Conservation (phyloP, 2,113 vertebrate genomes). For the Ursus arctos region DNA sequence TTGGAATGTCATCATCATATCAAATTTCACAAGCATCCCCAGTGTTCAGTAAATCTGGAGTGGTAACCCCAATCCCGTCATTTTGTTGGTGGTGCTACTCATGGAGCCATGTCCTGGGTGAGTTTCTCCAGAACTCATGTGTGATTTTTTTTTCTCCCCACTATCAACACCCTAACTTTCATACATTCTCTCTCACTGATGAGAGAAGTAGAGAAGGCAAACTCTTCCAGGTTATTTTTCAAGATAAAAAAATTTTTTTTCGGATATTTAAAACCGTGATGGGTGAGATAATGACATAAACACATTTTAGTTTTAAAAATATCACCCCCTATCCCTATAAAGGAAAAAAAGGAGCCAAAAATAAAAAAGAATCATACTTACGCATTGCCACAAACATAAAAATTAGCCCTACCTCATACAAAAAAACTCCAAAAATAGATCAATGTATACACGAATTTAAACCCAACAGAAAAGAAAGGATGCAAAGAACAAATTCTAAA, state of each 20-base stretch:
- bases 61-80: constrained; percentile 40
- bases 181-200: constrained; percentile 10
- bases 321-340: background rate
- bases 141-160: constrained; percentile 36
- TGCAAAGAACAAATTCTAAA: background rate
- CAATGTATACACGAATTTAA: background rate
- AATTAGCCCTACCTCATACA: background rate
- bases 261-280: background rate
- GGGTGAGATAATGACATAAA: background rate
- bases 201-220: background rate
- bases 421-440: background rate
- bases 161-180: background rate
- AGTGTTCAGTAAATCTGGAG: background rate
- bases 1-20: constrained; percentile 55
- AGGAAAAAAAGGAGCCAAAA: background rate
- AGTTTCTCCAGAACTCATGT: constrained; percentile 12
- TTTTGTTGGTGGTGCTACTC: constrained; percentile 64
- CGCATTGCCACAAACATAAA: background rate
- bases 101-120: background rate
- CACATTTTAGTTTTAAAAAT: background rate
- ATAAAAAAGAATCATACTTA: background rate
- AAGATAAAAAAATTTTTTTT: constrained; percentile 15
- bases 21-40: constrained; percentile 39
- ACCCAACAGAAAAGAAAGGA: background rate
- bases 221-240: background rate